Evolutionary conservation across 2,888 invertebrate genomes (phyloP), one percentile per base, ranked within the genome.

Genomic region (Philereme transversata): DNA sequence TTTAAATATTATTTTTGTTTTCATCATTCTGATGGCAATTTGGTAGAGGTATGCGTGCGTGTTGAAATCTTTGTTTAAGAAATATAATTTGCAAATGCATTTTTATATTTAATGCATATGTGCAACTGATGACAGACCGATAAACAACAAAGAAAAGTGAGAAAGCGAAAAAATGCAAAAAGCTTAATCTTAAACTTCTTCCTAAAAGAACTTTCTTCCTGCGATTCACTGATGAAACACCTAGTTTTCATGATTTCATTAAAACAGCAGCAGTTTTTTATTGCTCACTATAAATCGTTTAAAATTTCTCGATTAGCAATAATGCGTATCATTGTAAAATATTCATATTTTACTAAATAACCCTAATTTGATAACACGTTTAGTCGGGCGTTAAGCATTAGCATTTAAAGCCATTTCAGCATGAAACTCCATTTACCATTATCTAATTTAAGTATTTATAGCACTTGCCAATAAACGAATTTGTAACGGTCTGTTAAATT

Each of bases 401-500:
- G 61, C 67, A 79, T 79, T 80, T 65, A 77, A 71, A 76, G 61
- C 68, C 68, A 63, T 74, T 73, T 69, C 62, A 62, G 65, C 68
- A 67, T 70, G 75, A 77, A 76, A 68, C 67, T 57, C 75, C 76
- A 79, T 81, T 82, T 74, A 73, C 66, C 77, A 76, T 75, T 79
- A 75, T 73, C 72, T 76, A 81, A 81, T 81, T 77, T 76, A 79
- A 79, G 76, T 82, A 83, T 83, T 83, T 81, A 82, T 82, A 79
- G 64, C 84, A 81, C 76, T 78, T 79, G 72, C 75, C 77, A 82
- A 84, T 82, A 80, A 80, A 74, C 69, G 71, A 76, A 82, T 87
- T 86, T 81, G 81, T 84, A 86, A 88, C 87, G 86, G 87, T 85
- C 84, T 78, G 83, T 84, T 82, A 79, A 82, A 79, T 84, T 81